Evolutionary conservation across 2,113 vertebrate genomes (phyloP).

Genomic region (Sphaerodactylus townsendi): DNA sequence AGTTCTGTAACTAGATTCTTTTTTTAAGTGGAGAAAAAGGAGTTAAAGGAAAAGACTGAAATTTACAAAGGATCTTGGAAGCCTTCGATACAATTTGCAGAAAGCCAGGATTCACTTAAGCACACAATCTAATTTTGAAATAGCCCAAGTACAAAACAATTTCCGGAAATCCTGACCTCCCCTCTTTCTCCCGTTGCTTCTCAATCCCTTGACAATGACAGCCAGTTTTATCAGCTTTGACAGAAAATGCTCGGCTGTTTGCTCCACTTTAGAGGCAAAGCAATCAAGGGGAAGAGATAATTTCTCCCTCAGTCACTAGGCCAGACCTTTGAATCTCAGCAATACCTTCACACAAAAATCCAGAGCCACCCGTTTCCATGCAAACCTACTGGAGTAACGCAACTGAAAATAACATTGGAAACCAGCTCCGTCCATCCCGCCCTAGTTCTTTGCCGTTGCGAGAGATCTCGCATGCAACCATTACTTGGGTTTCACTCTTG

Average conservation of each 20-base stretch:
- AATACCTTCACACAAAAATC: not conserved
- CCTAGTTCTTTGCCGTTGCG: not conserved
- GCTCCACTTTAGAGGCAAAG: conserved; percentile 2
- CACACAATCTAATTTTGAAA: not conserved
- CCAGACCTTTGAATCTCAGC: not conserved
- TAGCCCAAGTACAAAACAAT: not conserved
- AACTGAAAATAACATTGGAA: not conserved
- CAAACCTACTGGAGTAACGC: not conserved
- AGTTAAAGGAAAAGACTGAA: fast-evolving
- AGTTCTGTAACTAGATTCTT: too few relatives aligned
- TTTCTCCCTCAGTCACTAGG: not conserved
- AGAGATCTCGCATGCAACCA: fast-evolving
- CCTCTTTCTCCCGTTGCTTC: not conserved
- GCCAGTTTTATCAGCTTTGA: not conserved
- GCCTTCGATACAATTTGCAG: conserved; percentile 10
- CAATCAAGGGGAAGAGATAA: not conserved
- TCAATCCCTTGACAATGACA: not conserved
- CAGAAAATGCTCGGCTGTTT: not conserved
- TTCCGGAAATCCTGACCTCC: not conserved
- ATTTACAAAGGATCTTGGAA: not conserved
- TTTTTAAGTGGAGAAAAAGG: not conserved
- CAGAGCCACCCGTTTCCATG: not conserved
- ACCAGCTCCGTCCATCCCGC: too few relatives aligned
- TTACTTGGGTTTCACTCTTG: not conserved
- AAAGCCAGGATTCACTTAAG: not conserved